Evolutionary conservation across 2,888 invertebrate genomes (phyloP), one percentile per base, ranked within the genome.

Genomic region (Nomada hirtipes): DNA sequence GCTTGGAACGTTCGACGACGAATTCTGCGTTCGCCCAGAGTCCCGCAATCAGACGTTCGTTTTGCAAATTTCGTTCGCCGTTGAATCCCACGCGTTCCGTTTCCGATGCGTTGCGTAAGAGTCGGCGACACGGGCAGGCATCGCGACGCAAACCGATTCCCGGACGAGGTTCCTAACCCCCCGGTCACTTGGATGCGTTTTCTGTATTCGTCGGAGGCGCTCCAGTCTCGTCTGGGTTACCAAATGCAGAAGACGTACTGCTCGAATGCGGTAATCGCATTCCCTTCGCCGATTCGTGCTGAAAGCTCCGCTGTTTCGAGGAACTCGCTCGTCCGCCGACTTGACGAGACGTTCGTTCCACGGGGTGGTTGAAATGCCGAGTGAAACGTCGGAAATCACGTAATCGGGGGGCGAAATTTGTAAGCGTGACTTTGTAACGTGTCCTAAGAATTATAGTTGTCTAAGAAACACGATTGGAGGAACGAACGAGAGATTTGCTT

Each of bases 261-360:
- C 76, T 74, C 87, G 85, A 89, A 89, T 88, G 89, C 84, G 85
- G 83, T 88, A 89, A 89, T 86, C 88, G 82, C 82, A 84, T 85
- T 88, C 79, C 80, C 75, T 83, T 86, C 79, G 79, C 69, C 78
- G 82, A 82, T 83, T 84, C 75, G 68, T 81, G 76, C 76, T 68
- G 78, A 76, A 82, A 87, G 65, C 65, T 65, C 71, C 74, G 59
- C 79, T 80, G 76, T 71, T 76, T 78, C 84, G 69, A 64, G 72
- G 71, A 84, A 77, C 76, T 76, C 68, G 73, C 63, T 53, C 52
- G 59, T 70, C 76, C 76, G 82, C 44, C 52, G 64, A 71, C 61
- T 61, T 72, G 82, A 29, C 52, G 64, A 68, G 61, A 59, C 71
- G 69, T 36, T 50, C 60, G 70, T 74, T 76, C 52, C 57, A 83